phyloP scores from a whole-genome alignment of 2,888 invertebrate genomes.

The Celastrina argiolus region DNA sequence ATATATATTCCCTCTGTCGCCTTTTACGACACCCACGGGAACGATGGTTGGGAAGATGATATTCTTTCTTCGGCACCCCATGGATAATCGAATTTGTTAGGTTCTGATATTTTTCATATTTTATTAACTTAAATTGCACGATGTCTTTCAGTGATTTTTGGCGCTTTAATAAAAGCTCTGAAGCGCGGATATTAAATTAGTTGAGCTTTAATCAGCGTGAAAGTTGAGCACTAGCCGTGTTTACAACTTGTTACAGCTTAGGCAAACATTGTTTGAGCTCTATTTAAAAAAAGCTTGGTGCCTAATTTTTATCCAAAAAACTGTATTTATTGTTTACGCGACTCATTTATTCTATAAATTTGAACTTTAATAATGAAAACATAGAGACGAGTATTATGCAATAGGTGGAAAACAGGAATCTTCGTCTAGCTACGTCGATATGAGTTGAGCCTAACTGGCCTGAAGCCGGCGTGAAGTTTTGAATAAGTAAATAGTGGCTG shows the following conservation, averaged over 20 bases:
- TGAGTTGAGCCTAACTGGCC: background rate
- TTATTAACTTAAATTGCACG: background rate
- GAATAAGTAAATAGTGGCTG: background rate
- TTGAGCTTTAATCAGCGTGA: conserved; percentile 37
- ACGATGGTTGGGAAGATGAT: too few species aligned
- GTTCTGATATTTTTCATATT: too few species aligned
- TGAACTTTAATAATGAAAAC: background rate
- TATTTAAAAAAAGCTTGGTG: background rate
- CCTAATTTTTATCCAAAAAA: too few species aligned
- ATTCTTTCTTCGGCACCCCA: too few species aligned
- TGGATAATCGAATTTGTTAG: too few species aligned
- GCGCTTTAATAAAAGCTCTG: conserved; percentile 22
- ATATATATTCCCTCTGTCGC: too few species aligned
- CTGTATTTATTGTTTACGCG: too few species aligned
- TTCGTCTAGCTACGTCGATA: too few species aligned
- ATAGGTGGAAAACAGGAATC: too few species aligned
- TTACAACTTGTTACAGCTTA: conserved; percentile 34
- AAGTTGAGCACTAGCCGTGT: conserved; percentile 36
- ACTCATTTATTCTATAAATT: too few species aligned
- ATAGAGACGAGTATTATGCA: too few species aligned
- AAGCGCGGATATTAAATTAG: conserved; percentile 33
- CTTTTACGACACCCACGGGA: too few species aligned
- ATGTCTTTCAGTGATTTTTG: background rate
- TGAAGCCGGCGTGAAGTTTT: background rate
- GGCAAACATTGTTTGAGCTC: conserved; percentile 25